Evolutionary conservation across 2,797 vertebrate genomes (phyloP).

Genomic region (Xiphophorus birchmanni): DNA sequence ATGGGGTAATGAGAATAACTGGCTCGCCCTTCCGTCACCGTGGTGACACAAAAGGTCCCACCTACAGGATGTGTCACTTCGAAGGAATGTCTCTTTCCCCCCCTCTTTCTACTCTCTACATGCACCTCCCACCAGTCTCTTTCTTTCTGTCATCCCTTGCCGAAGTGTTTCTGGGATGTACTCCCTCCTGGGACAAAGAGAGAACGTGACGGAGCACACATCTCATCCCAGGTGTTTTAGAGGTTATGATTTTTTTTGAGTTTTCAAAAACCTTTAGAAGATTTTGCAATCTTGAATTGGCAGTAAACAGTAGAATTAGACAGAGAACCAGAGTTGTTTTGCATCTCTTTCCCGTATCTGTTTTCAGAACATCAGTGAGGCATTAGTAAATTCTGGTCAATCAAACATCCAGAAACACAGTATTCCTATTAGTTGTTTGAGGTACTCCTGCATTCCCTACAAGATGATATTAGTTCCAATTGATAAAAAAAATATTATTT

Average conservation of each 20-base stretch:
- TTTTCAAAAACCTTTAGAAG: neutral
- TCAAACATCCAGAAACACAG: neutral
- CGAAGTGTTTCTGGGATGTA: conserved; percentile 53
- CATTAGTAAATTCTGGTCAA: neutral
- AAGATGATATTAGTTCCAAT: neutral
- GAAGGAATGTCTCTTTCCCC: conserved; percentile 66
- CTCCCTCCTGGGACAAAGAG: conserved; percentile 31
- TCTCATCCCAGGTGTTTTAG: conserved; percentile 10
- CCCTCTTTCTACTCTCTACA: conserved; percentile 8
- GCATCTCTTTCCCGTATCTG: neutral
- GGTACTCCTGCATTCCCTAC: neutral
- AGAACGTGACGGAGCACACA: conserved; percentile 67
- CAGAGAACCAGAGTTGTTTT: neutral
- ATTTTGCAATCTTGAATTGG: neutral
- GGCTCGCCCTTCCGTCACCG: conserved; percentile 76
- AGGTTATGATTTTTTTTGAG: neutral
- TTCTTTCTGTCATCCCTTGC: conserved; percentile 24
- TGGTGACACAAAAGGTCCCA: conserved; percentile 63
- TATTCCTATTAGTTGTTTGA: neutral
- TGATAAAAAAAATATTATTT: neutral
- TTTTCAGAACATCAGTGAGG: neutral
- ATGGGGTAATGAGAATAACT: conserved; percentile 63
- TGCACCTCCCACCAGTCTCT: conserved; percentile 4
- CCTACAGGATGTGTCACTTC: conserved; percentile 81
- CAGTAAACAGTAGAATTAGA: neutral